Base-by-base conservation (phyloP, 2,797 vertebrate genomes). In the Ambastaia sidthimunki region DNA sequence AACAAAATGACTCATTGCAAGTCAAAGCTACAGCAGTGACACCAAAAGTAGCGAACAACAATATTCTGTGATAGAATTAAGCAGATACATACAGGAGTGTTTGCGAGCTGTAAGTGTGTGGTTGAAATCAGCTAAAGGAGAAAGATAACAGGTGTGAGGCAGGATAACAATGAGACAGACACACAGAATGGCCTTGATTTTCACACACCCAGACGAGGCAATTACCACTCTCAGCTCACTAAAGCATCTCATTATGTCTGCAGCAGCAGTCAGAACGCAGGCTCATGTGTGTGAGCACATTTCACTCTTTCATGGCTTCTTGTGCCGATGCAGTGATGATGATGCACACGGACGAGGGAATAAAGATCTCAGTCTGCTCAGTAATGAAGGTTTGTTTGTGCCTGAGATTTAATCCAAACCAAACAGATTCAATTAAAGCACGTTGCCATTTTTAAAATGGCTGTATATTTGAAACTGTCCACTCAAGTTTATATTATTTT, bases 1-100 rank as follows among this genome's bases (percentile, higher is more conserved):
- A 86, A 88, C 81, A 89, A 90, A 93, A 91, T 89, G 89, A 91
- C 31, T 81, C 83, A 76, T 7, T 72, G 54, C 31, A 15, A 25
- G 21, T 44, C 63, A 75, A 80, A 9, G n/a, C 55, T n/a, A 57
- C 25, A n/a, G 55, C 28, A 44, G 37, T 21, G 71, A 65, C 12
- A 55, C 31, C 31, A 47, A 76, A 82, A 31, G 44, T n/a, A 41
- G 60, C 37, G 37, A 71, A 66, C 23, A 74, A 69, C 68, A 74
- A 34, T 21, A 78, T 67, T 12, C 16, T 62, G 31, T 48, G 54
- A 59, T 66, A 16, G 28, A 63, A 44, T 52, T 28, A 55, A 28
- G 65, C 55, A 15, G 23, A 72, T 67, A 44, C 23, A 41, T 25
- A 0, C 18, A 63, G 18, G 31, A 31, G 54, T 59, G 63, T 25